These are phyloP conservation scores for Heliconius eleuchia DNA, from an alignment of 1,140 invertebrate genomes.

Conservation along the genomic window DNA sequence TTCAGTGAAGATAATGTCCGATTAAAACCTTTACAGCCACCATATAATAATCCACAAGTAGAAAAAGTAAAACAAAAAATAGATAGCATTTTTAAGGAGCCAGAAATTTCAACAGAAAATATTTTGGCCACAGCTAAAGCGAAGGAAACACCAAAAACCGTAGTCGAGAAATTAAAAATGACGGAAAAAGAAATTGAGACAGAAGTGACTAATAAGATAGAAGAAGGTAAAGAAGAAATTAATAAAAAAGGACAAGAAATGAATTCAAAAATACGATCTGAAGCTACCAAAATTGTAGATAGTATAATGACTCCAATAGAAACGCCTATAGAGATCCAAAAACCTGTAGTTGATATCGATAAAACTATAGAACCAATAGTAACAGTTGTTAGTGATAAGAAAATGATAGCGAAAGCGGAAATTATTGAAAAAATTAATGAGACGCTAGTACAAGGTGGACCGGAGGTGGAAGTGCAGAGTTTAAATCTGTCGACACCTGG, in stretches of 20 bases:
- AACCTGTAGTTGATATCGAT: conserved; percentile 55
- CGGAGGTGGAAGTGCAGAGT: conserved; percentile 77
- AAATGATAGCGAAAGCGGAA: conserved; percentile 46
- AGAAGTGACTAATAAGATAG: conserved; percentile 51
- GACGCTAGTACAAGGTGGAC: conserved; percentile 71
- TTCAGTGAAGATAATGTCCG: conserved; percentile 69
- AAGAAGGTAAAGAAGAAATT: conserved; percentile 60
- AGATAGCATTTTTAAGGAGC: conserved; percentile 75
- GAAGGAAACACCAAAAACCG: conserved; percentile 55
- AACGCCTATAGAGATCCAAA: conserved; percentile 58
- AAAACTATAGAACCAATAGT: conserved; percentile 73
- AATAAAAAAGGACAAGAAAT: conserved; percentile 60
- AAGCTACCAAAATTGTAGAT: conserved; percentile 69
- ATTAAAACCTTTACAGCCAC: conserved; percentile 71
- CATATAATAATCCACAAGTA: conserved; percentile 75
- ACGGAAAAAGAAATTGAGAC: conserved; percentile 62
- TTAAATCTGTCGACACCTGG: conserved; percentile 73
- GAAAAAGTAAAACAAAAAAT: conserved; percentile 79
- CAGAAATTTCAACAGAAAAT: conserved; percentile 73
- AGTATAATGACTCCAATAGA: conserved; percentile 70
- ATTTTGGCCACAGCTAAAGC: conserved; percentile 58
- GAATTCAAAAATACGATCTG: conserved; percentile 58
- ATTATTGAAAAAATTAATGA: conserved; percentile 66
- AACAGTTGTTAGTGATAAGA: conserved; percentile 75
- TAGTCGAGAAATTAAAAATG: conserved; percentile 48